Evolutionary conservation across 2,888 invertebrate species (phyloP).

Genomic region (Temnothorax rugatulus): DNA sequence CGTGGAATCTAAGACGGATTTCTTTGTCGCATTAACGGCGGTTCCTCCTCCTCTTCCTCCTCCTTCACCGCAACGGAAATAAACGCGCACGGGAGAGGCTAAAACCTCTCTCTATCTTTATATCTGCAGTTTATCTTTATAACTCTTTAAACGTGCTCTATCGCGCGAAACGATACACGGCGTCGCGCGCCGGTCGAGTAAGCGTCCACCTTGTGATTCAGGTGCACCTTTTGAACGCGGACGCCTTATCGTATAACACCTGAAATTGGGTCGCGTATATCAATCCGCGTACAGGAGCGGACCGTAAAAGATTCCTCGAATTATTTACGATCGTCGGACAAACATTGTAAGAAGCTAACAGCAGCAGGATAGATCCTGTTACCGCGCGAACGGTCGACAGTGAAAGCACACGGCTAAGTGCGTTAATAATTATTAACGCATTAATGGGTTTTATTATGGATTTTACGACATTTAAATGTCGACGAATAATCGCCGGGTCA

Average conservation of each 20-base stretch:
- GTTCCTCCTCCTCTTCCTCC: neutral
- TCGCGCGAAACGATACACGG: constrained; percentile 69
- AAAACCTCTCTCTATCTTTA: constrained; percentile 42
- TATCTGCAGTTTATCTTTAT: constrained; percentile 66
- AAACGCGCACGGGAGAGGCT: neutral
- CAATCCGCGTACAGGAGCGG: constrained; percentile 38
- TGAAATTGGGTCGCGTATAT: constrained; percentile 64
- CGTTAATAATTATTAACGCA: constrained; percentile 31
- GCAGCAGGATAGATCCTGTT: neutral
- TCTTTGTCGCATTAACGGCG: constrained; percentile 40
- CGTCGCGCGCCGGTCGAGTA: constrained; percentile 39
- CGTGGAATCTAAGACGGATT: constrained; percentile 51
- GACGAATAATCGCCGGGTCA: neutral
- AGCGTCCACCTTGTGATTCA: constrained; percentile 65
- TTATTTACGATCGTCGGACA: constrained; percentile 36
- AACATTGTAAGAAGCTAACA: neutral
- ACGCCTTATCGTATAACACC: constrained; percentile 62
- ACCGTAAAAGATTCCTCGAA: constrained; percentile 17
- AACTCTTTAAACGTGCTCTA: constrained; percentile 70
- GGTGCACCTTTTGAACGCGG: constrained; percentile 56
- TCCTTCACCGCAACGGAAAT: neutral
- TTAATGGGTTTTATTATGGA: constrained; percentile 5
- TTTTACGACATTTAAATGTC: constrained; percentile 36
- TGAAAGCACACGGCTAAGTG: neutral
- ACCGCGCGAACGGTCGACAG: neutral